Conservation (phyloP, 2,113 vertebrate genomes). For the Hippocampus barbouri region DNA sequence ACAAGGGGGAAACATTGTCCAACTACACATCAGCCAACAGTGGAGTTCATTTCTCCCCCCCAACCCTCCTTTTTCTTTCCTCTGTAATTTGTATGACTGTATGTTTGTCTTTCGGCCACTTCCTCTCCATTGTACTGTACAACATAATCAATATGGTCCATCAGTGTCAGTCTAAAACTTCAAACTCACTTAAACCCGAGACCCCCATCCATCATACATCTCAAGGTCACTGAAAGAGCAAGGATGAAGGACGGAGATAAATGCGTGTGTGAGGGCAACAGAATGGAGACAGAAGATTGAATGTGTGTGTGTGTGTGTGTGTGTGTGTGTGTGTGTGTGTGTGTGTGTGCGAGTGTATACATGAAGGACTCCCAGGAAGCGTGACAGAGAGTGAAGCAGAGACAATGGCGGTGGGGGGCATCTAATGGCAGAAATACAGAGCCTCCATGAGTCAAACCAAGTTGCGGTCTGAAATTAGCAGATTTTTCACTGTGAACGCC, state of each 20-base stretch:
- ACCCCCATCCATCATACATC: constrained; percentile 63
- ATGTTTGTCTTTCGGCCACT: constrained; percentile 40
- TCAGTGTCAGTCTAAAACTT: constrained; percentile 61
- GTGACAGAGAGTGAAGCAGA: constrained; percentile 54
- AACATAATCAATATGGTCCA: constrained; percentile 59
- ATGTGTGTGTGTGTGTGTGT: constrained; percentile 16
- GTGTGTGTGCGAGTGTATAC: constrained; percentile 19
- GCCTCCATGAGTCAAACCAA: constrained; percentile 63
- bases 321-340: constrained; percentile 20
- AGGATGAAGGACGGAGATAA: constrained; percentile 56
- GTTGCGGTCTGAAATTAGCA: constrained; percentile 66
- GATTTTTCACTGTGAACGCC: constrained; percentile 66
- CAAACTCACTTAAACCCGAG: constrained; percentile 65
- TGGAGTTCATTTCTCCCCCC: constrained; percentile 4
- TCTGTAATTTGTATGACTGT: constrained; percentile 48
- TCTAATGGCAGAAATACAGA: constrained; percentile 63
- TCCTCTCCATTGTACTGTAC: constrained; percentile 14
- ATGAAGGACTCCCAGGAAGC: constrained; percentile 33
- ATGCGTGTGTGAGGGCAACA: constrained; percentile 33
- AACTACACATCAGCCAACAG: constrained; percentile 38
- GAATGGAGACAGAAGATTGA: constrained; percentile 38
- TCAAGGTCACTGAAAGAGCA: constrained; percentile 63
- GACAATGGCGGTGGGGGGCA: constrained; percentile 40
- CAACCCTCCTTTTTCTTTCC: not conserved
- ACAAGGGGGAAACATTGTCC: constrained; percentile 72